phyloP scores from a whole-genome alignment of 2,888 invertebrate genomes.

The Lapara coniferarum region DNA sequence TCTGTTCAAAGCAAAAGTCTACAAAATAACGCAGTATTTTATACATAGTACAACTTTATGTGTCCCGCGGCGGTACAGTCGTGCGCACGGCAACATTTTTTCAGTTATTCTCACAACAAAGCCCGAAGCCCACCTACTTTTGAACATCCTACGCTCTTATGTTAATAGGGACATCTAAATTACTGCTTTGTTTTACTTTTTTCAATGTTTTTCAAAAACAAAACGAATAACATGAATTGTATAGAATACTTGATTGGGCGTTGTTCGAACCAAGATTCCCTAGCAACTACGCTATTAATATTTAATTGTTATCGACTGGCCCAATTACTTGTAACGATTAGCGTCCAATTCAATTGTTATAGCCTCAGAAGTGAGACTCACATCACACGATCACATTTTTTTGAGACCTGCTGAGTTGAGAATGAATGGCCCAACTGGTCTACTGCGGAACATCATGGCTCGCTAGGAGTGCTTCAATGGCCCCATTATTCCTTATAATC shows the following conservation, averaged over 20 bases:
- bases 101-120: slow-evolving; percentile 12
- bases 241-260: not conserved
- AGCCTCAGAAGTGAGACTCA: no score
- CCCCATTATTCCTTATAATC: no score
- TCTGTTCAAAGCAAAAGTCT: not conserved
- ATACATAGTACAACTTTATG: not conserved
- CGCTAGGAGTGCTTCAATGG: no score
- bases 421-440: no score
- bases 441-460: no score
- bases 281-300: no score
- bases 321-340: no score
- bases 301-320: no score
- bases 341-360: no score
- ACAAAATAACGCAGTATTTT: not conserved
- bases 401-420: no score
- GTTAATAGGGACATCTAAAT: slow-evolving; percentile 15
- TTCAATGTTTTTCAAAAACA: not conserved
- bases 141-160: slow-evolving; percentile 9
- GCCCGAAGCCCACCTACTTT: slow-evolving; percentile 6
- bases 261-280: not conserved
- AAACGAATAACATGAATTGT: not conserved
- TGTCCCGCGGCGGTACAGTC: not conserved
- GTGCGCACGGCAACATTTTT: slow-evolving; percentile 11
- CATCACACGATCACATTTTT: no score
- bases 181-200: slow-evolving; percentile 10